phyloP scores from a whole-genome alignment of 2,797 vertebrate genomes.

The Micrastur ruficollis region DNA sequence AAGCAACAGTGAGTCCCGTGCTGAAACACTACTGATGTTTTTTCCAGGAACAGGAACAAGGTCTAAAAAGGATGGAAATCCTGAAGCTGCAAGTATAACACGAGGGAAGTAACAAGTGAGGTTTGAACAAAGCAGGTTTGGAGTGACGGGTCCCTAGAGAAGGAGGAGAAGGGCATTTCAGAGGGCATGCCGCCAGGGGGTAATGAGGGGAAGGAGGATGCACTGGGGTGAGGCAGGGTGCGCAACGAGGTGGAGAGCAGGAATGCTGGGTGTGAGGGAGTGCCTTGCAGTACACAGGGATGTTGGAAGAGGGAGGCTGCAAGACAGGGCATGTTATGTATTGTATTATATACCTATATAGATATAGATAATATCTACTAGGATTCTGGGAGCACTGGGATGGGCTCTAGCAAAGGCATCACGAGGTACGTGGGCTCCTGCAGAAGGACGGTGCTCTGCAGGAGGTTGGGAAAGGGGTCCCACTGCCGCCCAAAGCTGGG shows the following conservation, averaged over 20 bases:
- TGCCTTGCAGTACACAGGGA: background rate
- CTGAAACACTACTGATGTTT: background rate
- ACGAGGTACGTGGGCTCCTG: background rate
- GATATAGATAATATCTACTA: rapidly evolving
- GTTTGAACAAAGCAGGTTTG: background rate
- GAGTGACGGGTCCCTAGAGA: background rate
- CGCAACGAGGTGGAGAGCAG: background rate
- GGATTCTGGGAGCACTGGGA: background rate
- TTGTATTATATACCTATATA: background rate
- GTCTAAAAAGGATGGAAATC: background rate
- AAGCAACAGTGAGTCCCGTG: background rate
- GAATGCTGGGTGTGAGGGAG: background rate
- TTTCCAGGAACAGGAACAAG: background rate
- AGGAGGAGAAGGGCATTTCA: background rate
- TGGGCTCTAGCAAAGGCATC: background rate
- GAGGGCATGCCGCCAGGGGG: background rate
- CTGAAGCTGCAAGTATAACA: background rate
- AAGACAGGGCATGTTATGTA: background rate
- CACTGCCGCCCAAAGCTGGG: background rate
- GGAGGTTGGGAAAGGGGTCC: background rate
- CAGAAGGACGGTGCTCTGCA: background rate
- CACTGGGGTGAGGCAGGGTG: background rate
- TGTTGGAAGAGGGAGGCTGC: background rate
- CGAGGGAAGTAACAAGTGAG: background rate
- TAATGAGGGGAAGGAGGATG: background rate